Percentiles rank a stretch among this genome's conserved stretches.
phyloP scores from a whole-genome alignment of 2,888 invertebrate species.

The Lampropteryx suffumata region DNA sequence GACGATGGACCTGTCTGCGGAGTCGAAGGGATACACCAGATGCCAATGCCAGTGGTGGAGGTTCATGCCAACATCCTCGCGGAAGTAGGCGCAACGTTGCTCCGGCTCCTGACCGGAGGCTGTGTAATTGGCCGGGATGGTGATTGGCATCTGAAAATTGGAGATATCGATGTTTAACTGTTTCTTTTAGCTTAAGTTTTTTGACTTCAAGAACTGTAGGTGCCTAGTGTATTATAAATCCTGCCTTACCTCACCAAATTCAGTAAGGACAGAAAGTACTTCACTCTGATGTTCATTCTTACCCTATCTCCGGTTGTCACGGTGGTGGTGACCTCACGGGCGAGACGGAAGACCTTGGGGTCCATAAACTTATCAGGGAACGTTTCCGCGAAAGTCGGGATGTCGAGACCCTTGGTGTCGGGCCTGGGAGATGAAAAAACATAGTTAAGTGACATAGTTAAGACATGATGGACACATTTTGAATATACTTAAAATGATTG shows the following conservation, averaged over 20 bases:
- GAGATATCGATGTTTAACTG: no score
- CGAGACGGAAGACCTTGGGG: constrained; percentile 86
- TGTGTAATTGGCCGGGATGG: constrained; percentile 88
- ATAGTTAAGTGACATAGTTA: neutral
- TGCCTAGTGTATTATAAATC: no score
- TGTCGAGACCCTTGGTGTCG: constrained; percentile 86
- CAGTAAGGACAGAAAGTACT: no score
- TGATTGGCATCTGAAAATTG: constrained; percentile 81
- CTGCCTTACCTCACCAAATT: no score
- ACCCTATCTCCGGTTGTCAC: constrained; percentile 85
- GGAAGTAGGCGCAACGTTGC: constrained; percentile 91
- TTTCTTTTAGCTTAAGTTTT: no score
- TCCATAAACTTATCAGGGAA: constrained; percentile 94
- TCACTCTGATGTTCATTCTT: constrained; percentile 34
- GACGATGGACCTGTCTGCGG: constrained; percentile 82
- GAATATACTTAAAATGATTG: no score
- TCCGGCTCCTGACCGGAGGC: constrained; percentile 89
- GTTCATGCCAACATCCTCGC: constrained; percentile 93
- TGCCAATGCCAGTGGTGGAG: constrained; percentile 97
- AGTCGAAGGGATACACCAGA: constrained; percentile 91
- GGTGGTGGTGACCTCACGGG: constrained; percentile 86
- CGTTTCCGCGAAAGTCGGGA: constrained; percentile 89
- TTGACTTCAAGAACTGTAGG: no score
- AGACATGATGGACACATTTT: no score
- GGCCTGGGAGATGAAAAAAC: constrained; percentile 47